These are phyloP conservation scores for Aethina tumida DNA, from an alignment of 1,140 invertebrate species.

Conservation along the genomic window DNA sequence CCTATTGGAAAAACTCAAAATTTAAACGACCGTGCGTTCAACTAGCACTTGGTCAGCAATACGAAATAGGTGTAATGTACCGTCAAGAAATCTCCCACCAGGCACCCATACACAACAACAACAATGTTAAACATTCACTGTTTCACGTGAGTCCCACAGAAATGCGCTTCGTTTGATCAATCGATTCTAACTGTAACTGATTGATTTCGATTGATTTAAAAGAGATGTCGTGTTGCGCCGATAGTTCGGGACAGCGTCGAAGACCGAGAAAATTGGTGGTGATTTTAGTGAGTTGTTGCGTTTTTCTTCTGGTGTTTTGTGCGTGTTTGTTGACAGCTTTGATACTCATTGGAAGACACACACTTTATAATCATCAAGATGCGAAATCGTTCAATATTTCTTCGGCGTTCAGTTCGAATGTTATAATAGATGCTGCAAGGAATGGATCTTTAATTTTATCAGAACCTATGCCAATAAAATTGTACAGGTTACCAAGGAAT, in stretches of 20 bases:
- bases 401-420: too few relatives aligned
- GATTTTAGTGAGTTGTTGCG: conserved; percentile 36
- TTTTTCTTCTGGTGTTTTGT: conserved; percentile 38
- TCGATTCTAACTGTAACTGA: conserved; percentile 1
- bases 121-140: conserved; percentile 3
- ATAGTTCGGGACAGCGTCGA: conserved; percentile 8
- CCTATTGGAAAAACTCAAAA: too few relatives aligned
- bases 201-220: not conserved
- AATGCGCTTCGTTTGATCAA: conserved; percentile 8
- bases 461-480: conserved; percentile 20
- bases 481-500: conserved; percentile 52
- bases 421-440: too few relatives aligned
- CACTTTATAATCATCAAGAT: conserved; percentile 22
- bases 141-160: conserved; percentile 3
- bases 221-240: conserved; percentile 34
- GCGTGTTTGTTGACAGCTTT: conserved; percentile 38
- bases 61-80: too few relatives aligned
- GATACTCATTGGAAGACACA: conserved; percentile 39
- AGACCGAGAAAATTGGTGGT: conserved; percentile 18
- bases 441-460: too few relatives aligned
- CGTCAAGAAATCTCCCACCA: too few relatives aligned
- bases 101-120: too few relatives aligned
- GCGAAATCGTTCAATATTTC: too few relatives aligned
- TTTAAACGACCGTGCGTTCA: too few relatives aligned
- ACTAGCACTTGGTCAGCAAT: too few relatives aligned